These are phyloP conservation scores for Nephrocerus scutellatus DNA, from an alignment of 2,888 invertebrate genomes.

Conservation along the genomic window DNA sequence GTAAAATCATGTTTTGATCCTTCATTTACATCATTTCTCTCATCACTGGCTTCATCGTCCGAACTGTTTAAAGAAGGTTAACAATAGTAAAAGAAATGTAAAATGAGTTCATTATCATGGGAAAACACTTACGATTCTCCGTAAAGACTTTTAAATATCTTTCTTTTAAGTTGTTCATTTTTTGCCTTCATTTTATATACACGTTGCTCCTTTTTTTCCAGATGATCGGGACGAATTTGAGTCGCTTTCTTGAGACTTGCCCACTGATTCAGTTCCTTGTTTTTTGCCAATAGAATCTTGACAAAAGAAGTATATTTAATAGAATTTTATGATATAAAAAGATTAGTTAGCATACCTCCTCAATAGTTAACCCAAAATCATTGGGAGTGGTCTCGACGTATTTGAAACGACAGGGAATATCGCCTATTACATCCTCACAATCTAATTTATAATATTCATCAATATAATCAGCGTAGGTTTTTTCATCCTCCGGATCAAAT, in stretches of 20 bases:
- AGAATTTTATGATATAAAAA: too few species aligned
- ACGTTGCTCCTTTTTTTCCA: constrained; percentile 72
- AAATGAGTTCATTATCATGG: constrained; percentile 4
- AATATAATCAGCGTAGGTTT: constrained; percentile 77
- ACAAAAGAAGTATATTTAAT: constrained; percentile 32
- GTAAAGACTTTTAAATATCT: constrained; percentile 72
- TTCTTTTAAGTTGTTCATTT: constrained; percentile 68
- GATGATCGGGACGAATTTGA: constrained; percentile 66
- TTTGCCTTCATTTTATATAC: constrained; percentile 67
- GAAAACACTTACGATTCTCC: constrained; percentile 35
- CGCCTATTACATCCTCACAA: constrained; percentile 92
- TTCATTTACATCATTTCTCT: constrained; percentile 30
- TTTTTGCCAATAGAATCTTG: constrained; percentile 84
- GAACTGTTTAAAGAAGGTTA: too few species aligned
- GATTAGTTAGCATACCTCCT: constrained; percentile 61
- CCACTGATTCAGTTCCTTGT: constrained; percentile 93
- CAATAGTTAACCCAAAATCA: constrained; percentile 80
- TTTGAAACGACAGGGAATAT: constrained; percentile 85
- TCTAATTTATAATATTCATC: constrained; percentile 93
- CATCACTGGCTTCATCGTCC: constrained; percentile 43
- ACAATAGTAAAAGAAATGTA: constrained; percentile 10
- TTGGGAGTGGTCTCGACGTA: constrained; percentile 86
- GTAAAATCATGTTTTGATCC: constrained; percentile 25
- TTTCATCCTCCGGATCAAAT: constrained; percentile 69
- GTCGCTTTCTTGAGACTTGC: constrained; percentile 82